Percentiles rank a stretch among this genome's conserved stretches.
Evolutionary conservation across 1,140 invertebrate genomes (phyloP).

Genomic region (Drosophila kepulauana): DNA sequence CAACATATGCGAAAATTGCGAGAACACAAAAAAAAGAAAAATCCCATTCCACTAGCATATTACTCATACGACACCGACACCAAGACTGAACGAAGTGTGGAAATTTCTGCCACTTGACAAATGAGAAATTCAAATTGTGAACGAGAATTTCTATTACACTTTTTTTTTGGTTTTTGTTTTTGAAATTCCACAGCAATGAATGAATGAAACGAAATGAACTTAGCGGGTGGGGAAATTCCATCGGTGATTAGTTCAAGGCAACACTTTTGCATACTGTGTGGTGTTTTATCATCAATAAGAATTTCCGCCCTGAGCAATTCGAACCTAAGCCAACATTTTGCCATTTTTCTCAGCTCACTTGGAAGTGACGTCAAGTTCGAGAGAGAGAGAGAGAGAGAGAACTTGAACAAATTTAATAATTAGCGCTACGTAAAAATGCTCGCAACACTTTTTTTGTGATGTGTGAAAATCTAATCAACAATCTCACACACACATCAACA

Average conservation of each 20-base stretch:
- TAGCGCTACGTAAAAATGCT: constrained; percentile 59
- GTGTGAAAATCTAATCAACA: constrained; percentile 72
- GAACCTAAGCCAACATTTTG: constrained; percentile 44
- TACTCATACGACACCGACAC: constrained; percentile 56
- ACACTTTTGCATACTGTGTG: neutral
- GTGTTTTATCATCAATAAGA: neutral
- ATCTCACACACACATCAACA: constrained; percentile 16
- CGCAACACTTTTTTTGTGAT: constrained; percentile 38
- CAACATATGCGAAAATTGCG: constrained; percentile 19
- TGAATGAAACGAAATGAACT: constrained; percentile 5
- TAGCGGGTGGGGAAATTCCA: constrained; percentile 11
- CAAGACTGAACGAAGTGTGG: neutral
- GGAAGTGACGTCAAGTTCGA: constrained; percentile 46
- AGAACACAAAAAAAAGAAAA: neutral
- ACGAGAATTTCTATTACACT: neutral
- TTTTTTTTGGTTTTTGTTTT: neutral
- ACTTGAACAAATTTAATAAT: constrained; percentile 47
- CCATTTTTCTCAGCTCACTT: constrained; percentile 1
- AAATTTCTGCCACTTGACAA: constrained; percentile 50
- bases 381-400: neutral
- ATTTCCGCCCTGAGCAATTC: constrained; percentile 18
- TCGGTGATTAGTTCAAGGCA: constrained; percentile 13
- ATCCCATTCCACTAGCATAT: constrained; percentile 27
- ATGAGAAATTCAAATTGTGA: constrained; percentile 32
- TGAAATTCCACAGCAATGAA: constrained; percentile 39